Evolutionary conservation across 2,797 vertebrate genomes (phyloP).

Genomic region (Brachyalestes nurse): DNA sequence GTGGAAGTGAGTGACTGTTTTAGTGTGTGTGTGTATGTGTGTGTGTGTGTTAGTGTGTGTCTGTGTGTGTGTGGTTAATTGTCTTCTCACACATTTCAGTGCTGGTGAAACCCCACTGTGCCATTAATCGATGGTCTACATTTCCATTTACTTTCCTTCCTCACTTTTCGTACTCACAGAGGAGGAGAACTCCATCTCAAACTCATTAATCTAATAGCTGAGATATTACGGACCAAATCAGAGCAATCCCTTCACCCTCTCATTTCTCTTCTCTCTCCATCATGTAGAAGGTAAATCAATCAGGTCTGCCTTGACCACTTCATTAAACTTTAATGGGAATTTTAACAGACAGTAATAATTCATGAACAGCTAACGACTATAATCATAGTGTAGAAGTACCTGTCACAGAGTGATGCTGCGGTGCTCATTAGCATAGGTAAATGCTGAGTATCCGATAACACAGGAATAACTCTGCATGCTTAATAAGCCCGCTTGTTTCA

Average conservation of each 20-base stretch:
- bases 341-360: conserved; percentile 60
- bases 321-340: conserved; percentile 62
- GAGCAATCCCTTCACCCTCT: conserved; percentile 46
- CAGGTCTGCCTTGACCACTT: conserved; percentile 58
- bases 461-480: conserved; percentile 44
- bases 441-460: conserved; percentile 54
- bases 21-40: conserved; percentile 13
- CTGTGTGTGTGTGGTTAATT: conserved; percentile 33
- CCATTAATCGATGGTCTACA: conserved; percentile 49
- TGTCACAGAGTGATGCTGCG: conserved; percentile 46
- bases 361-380: conserved; percentile 56
- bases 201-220: conserved; percentile 58
- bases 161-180: conserved; percentile 45
- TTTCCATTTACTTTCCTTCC: conserved; percentile 45
- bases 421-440: conserved; percentile 62
- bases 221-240: conserved; percentile 53
- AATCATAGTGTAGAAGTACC: conserved; percentile 54
- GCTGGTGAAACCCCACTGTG: conserved; percentile 32
- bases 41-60: not conserved
- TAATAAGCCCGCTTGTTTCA: conserved; percentile 49
- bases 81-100: conserved; percentile 14
- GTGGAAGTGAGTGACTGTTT: conserved; percentile 87
- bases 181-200: conserved; percentile 51
- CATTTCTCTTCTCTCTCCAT: conserved; percentile 51
- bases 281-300: conserved; percentile 61